Base-by-base conservation (phyloP, 1,140 invertebrate genomes). In the Eriosoma lanigerum region DNA sequence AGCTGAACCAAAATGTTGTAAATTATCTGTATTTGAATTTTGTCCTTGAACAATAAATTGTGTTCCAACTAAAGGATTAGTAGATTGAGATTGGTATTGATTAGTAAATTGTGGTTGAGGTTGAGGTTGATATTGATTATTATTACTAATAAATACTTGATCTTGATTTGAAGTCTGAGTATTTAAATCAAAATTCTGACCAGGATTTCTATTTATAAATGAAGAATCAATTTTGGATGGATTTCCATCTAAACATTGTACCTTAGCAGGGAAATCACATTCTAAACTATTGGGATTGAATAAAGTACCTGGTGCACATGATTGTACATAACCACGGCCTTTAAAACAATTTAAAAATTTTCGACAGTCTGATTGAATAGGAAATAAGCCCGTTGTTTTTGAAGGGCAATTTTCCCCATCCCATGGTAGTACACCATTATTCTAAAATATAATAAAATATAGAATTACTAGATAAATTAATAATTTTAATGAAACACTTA, bases 321-420 rank as follows among this genome's bases (percentile, higher is more conserved):
- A 48, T 83, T 90, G 88, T 3, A 90, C 85, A 52, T 86, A 84
- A 12, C 89, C 88, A 38, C 88, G 85, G 1, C 90, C 90, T 32
- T 89, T 88, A 85, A 87, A 90, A 82, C 92, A 93, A 83, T 90
- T 92, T 12, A 92, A 86, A 84, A 90, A 93, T 82, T 90, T 89
- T 82, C 89, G 88, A 73, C 92, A 93, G 82, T 92, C 89, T 0
- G 87, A 84, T 1, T 87, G 87, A 84, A 90, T 90, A 1, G 90
- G 86, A 81, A 89, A 89, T 62, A 87, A 85, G 0, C 91, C 91
- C 0, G 87, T 89, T 6, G 87, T 87, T 44, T 86, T 85, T 17
- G 83, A 29, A 3, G 90, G 89, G 83, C 90, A 91, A n/a, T 70
- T 81, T 26, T 81, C 64, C n/a, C 64, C 78, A 68, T 81, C 78